Base-by-base conservation (phyloP, 2,113 vertebrate genomes). In the Dinomys branickii region DNA sequence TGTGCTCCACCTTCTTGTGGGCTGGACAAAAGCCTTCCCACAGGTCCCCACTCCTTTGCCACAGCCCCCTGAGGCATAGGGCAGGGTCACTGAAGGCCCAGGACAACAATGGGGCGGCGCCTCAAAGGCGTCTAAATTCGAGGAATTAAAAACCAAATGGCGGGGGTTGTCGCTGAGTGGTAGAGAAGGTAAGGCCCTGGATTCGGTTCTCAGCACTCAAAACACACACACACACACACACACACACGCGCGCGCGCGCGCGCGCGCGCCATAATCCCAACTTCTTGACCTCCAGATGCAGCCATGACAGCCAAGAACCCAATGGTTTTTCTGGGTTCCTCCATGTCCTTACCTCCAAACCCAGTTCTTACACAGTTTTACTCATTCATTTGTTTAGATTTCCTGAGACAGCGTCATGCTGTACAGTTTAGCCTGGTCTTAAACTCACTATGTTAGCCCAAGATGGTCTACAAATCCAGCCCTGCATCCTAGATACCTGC, bases 81-180 rank as follows among this genome's bases (percentile, higher is more conserved):
- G 41, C 69, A 59, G 59, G 77, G 30, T 56, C n/a, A 30, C 73
- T 83, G 67, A 78, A 82, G 52, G 44, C 13, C 11, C n/a, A 2
- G 22, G 67, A 75, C 63, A 52, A 85, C 4, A 59, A 82, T 22
- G 17, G 26, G 35, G n/a, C 26, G 20, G n/a, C 54, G 22, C 33
- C 65, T 90, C 67, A 47, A 63, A 81, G n/a, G 44, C 22, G 83
- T 65, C 65, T 71, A 33, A 71, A 86, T n/a, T 33, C 12, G 63
- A 59, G 38, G 69, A 77, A n/a, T 71, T 95, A 33, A 75, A 93
- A 85, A 78, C 52, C 52, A 65, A 94, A 93, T 35, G 59, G 11
- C 54, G 38, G 94, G 9, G 38, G 67, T 0, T 20, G 38, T 47
- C 5, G 41, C 44, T 77, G 8, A 77, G 44, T 28, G 24, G 44